Evolutionary conservation across 2,113 vertebrate species (phyloP).

Genomic region (Stictonetta naevosa): DNA sequence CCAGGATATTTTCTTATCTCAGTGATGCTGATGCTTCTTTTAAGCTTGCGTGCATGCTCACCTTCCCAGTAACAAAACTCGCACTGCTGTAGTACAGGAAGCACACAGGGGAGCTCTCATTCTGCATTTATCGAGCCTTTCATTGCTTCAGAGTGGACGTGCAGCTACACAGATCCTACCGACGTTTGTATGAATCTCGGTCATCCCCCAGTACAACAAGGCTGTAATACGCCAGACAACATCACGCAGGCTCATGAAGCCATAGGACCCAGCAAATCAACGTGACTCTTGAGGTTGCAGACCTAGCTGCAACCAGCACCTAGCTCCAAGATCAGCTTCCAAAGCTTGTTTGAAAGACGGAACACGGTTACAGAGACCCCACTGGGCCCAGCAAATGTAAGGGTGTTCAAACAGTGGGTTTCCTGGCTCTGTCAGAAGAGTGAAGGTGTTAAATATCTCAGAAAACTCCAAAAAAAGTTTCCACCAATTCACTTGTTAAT

Average conservation of each 20-base stretch:
- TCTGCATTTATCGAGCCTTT: background rate
- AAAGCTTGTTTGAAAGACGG: background rate
- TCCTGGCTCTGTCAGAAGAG: background rate
- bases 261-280: background rate
- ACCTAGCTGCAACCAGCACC: background rate
- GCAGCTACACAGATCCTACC: background rate
- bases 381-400: accelerated
- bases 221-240: background rate
- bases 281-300: background rate
- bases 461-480: background rate
- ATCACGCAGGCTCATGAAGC: accelerated
- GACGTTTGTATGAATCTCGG: background rate
- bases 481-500: background rate
- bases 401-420: accelerated
- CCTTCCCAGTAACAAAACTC: background rate
- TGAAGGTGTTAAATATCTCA: background rate
- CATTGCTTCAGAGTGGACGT: accelerated
- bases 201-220: accelerated
- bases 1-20: background rate
- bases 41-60: background rate
- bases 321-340: background rate
- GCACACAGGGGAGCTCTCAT: background rate
- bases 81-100: background rate
- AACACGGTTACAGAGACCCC: background rate
- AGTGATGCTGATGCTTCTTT: background rate